Conservation (phyloP, 2,797 vertebrate genomes). For the Hypotaenidia philippensis region DNA sequence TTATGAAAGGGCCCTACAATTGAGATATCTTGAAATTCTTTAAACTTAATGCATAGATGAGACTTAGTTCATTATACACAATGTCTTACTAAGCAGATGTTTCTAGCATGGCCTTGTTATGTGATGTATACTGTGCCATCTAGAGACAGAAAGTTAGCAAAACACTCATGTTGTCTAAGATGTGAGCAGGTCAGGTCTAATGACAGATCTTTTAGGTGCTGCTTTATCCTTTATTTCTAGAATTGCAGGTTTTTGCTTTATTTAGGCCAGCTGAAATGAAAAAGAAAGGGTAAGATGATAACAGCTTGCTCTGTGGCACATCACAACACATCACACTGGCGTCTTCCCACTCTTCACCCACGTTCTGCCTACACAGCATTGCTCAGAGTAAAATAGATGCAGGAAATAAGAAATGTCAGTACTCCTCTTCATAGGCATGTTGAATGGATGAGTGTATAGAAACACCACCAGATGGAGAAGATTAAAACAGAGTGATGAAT, state of each 20-base stretch:
- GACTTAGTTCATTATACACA: background rate
- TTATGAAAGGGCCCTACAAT: background rate
- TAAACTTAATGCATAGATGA: accelerated
- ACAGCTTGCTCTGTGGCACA: background rate
- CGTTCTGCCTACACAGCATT: accelerated
- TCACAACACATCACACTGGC: background rate
- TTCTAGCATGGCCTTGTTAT: background rate
- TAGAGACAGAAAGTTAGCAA: background rate
- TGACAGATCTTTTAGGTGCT: background rate
- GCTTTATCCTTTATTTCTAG: background rate
- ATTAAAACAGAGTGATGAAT: background rate
- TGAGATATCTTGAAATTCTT: background rate
- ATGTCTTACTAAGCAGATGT: background rate
- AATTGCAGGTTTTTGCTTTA: background rate
- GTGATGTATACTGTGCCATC: background rate
- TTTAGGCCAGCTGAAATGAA: background rate
- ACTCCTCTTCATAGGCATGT: background rate
- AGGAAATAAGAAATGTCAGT: background rate
- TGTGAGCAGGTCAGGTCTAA: background rate
- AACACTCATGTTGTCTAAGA: accelerated
- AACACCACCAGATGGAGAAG: background rate
- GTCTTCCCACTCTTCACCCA: accelerated
- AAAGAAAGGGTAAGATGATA: background rate
- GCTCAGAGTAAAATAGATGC: background rate
- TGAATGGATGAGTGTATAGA: background rate